A percentile compares a stretch with the other conserved stretches of the same genome.
These are phyloP conservation scores for Drosophila aff. DNA, from an alignment of 1,140 invertebrate species.

Conservation along the genomic window DNA sequence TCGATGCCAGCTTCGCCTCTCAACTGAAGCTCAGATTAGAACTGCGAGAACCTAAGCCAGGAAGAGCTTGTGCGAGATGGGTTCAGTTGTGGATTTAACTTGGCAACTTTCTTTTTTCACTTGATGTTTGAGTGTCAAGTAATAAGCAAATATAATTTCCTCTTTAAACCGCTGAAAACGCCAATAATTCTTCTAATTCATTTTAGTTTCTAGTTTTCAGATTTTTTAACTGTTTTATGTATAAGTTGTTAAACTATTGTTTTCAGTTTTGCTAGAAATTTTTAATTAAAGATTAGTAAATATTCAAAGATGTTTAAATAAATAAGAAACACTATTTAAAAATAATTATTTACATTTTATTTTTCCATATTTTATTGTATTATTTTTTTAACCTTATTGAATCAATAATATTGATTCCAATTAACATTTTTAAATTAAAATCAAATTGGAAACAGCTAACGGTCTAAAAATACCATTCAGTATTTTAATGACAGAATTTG, in stretches of 20 bases:
- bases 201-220: not conserved
- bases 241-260: too few relatives aligned
- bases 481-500: not conserved
- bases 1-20: slow-evolving; percentile 11
- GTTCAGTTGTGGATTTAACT: slow-evolving; percentile 9
- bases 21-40: slow-evolving; percentile 30
- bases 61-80: not conserved
- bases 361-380: not conserved
- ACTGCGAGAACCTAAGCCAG: not conserved
- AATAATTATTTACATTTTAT: not conserved
- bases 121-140: slow-evolving; percentile 5
- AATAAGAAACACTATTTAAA: not conserved
- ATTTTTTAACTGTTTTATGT: too few relatives aligned
- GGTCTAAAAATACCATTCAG: not conserved
- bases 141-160: not conserved
- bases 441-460: not conserved
- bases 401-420: too few relatives aligned
- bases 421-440: not conserved
- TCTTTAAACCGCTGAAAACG: not conserved
- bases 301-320: too few relatives aligned
- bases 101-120: slow-evolving; percentile 1
- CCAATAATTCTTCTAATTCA: not conserved
- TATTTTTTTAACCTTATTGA: not conserved
- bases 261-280: too few relatives aligned
- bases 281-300: too few relatives aligned